Evolutionary conservation across 2,797 vertebrate species (phyloP), one percentile per base, ranked within the genome.

Genomic region (Ctenopoma kingsleyae): DNA sequence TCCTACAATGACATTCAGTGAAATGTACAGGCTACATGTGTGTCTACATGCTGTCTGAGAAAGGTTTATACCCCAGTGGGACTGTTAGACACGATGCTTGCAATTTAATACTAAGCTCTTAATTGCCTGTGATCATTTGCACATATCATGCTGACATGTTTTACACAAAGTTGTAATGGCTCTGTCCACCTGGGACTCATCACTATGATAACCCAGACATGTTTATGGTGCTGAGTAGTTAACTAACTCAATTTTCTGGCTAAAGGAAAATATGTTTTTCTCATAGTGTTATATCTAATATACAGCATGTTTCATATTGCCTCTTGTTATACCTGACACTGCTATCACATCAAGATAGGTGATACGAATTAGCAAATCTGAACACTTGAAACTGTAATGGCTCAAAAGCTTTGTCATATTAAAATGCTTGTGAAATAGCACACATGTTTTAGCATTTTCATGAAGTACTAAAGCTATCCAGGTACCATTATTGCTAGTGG

Each of bases 101-200:
- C 73, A 58, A 82, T 78, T 68, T 59, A 89, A 83, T 78, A 82
- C 50, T 59, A 40, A 40, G 73, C 46, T 74, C 63, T 81, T 90
- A 90, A 88, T 87, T 91, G 84, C 71, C 63, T 74, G 63, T 59
- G 58, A 89, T 84, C 74, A 88, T 87, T 69, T 86, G 74, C 63
- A 81, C 30, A 19, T 23, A 73, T 32, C 68, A 67, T 56, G 64
- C 81, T 53, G 69, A 80, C 81, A 64, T 70, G 63, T 15, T 85
- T 81, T 85, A 86, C 67, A 64, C 49, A 48, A 61, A 49, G 51
- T 41, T 67, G 66, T 77, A 81, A 75, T 70, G 57, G 57, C 25
- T 66, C 27, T 23, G 22, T 71, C 62, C 74, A 87, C 78, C 65
- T 40, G 67, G 67, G 81, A 50, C 53, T 77, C 73, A 55, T 67